Evolutionary conservation across 2,113 vertebrate species (phyloP).

Genomic region (mouse (Mus musculus)): DNA sequence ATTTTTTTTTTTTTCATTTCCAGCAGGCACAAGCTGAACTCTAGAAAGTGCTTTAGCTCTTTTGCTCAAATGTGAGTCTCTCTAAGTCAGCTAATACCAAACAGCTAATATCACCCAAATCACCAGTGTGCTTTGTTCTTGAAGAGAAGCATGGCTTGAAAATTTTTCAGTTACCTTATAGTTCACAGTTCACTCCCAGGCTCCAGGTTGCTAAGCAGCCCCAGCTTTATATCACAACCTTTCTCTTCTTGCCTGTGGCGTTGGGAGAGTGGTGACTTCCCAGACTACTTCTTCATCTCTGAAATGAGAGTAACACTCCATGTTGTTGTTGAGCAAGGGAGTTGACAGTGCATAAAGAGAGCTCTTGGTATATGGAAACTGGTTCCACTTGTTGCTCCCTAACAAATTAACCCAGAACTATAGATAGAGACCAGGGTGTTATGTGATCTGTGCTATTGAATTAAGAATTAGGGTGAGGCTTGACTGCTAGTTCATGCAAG

Average conservation of each 20-base stretch:
- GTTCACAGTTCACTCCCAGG: not conserved
- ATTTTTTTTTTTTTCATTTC: conserved; percentile 29
- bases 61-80: conserved; percentile 55
- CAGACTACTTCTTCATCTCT: not conserved
- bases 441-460: not conserved
- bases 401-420: not conserved
- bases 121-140: not conserved
- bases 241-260: not conserved
- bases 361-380: not conserved
- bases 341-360: not conserved
- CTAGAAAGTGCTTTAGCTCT: conserved; percentile 65
- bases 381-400: not conserved
- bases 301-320: not conserved
- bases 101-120: conserved; percentile 20
- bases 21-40: conserved; percentile 58
- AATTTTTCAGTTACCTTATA: not conserved
- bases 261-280: not conserved
- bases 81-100: conserved; percentile 59
- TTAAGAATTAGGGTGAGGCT: not conserved
- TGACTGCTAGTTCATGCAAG: not conserved
- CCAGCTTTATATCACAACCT: not conserved
- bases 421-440: not conserved
- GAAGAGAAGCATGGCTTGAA: not conserved
- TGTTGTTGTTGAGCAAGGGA: not conserved
- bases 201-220: not conserved